These are phyloP conservation scores for Seira musarum DNA, from an alignment of 2,888 invertebrate genomes.

Conservation along the genomic window DNA sequence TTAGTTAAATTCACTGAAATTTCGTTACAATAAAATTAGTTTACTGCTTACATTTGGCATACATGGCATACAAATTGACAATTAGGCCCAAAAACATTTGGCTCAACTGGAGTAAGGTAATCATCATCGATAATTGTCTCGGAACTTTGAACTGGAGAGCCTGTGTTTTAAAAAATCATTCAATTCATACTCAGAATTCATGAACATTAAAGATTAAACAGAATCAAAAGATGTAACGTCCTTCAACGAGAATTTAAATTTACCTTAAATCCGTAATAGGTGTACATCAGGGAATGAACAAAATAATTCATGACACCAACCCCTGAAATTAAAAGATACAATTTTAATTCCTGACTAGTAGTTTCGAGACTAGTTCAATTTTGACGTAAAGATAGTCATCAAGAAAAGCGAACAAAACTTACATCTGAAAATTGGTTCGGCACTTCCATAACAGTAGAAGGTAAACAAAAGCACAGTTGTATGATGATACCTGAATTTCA, in stretches of 20 bases:
- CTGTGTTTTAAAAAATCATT: constrained; percentile 28
- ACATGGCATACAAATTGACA: constrained; percentile 86
- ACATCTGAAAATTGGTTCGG: constrained; percentile 63
- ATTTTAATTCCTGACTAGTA: no score
- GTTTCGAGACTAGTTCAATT: no score
- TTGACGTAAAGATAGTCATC: no score
- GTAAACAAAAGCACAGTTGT: constrained; percentile 62
- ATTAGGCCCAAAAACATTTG: constrained; percentile 96
- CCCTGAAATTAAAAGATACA: neutral
- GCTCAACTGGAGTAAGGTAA: constrained; percentile 89
- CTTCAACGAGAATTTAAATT: no score
- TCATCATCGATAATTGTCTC: constrained; percentile 80
- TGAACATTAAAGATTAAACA: no score
- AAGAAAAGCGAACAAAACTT: no score
- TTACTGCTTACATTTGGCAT: constrained; percentile 58
- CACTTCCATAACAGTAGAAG: constrained; percentile 62
- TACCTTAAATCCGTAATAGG: constrained; percentile 63
- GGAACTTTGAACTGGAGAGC: constrained; percentile 60
- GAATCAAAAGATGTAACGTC: no score
- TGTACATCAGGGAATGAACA: constrained; percentile 66
- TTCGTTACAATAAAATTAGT: neutral
- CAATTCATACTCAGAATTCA: neutral
- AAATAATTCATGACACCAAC: constrained; percentile 68
- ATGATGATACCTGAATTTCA: constrained; percentile 68
- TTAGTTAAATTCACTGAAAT: neutral